Evolutionary conservation across 1,140 invertebrate species (phyloP), one percentile per base, ranked within the genome.

Genomic region (Orius insidiosus): DNA sequence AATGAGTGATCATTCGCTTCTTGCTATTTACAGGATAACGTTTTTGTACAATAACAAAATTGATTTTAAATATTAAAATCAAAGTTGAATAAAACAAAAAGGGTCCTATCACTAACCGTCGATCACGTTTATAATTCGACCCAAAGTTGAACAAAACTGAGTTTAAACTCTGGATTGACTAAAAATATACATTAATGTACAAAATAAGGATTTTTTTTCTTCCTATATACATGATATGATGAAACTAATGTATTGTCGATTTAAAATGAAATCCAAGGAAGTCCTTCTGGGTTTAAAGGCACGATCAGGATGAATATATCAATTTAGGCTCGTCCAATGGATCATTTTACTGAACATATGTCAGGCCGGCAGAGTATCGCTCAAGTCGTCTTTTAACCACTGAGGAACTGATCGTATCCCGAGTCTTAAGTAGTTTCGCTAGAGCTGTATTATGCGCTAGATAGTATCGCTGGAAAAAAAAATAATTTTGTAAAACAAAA

Each of bases 381-480:
- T 75, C 24, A 96, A 70, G 59, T 93, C 89, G 54, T 90, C 82
- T 63, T 92, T 87, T 46, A 97, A 67, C 92, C 93, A 96, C 57
- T 82, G 76, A 8, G 90, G 92, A 52, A 90, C 79, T 41, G 75
- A 75, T 19, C 79, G 69, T 44, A 77, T 74, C 47, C 86, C 80
- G 48, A 90, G 69, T 53, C 86, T 72, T 83, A 32, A 96, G 67
- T 38, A 97, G 65, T 63, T 96, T 95, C 31, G 89, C 87, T 53
- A 97, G 65, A 16, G 85, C 88, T 33, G 88, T 86, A 62, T 96
- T 97, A 63, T 93, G 85, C 50, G 80, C 79, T 56, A 86, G 70
- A 65, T 95, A 96, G 66, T 89, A 95, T 36, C 71, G 72, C 64
- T 74, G 63, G 7, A 57, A 67, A 56, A 50, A n/a, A 1, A 14